Conservation (phyloP, 1,140 invertebrate genomes). For the Ceratosolen fusciceps region DNA sequence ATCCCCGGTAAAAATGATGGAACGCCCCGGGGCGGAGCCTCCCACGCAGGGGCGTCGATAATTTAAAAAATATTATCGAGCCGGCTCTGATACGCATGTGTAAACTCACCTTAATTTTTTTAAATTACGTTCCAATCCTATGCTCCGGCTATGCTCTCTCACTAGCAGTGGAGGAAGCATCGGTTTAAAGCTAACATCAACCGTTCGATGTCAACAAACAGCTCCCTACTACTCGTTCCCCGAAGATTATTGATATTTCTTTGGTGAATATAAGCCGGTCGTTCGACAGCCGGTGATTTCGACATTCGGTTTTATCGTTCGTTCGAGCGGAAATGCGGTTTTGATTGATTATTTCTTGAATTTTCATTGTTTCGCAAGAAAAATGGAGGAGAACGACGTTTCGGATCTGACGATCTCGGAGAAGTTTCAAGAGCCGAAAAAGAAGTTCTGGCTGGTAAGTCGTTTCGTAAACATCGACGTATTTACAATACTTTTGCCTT, state of each 20-base stretch:
- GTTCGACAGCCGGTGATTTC: background rate
- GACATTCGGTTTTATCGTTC: background rate
- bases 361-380: slow-evolving; percentile 33
- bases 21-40: too few species aligned
- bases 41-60: too few species aligned
- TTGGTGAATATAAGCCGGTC: slow-evolving; percentile 3
- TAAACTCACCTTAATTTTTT: slow-evolving; percentile 32
- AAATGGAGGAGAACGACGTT: slow-evolving; percentile 55
- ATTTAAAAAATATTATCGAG: too few species aligned
- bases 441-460: slow-evolving; percentile 67
- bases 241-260: slow-evolving; percentile 17
- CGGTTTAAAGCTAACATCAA: slow-evolving; percentile 16
- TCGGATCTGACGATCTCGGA: slow-evolving; percentile 60
- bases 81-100: slow-evolving; percentile 5
- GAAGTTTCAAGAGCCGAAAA: slow-evolving; percentile 64
- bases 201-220: slow-evolving; percentile 47
- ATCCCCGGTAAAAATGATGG: too few species aligned
- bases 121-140: background rate
- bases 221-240: background rate
- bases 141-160: background rate
- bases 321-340: slow-evolving; percentile 3
- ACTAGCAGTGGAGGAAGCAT: slow-evolving; percentile 10
- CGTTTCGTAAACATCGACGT: slow-evolving; percentile 17
- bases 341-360: slow-evolving; percentile 1
- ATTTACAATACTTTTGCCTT: background rate